phyloP scores from a whole-genome alignment of 2,797 vertebrate species.

The Babyrousa celebensis region DNA sequence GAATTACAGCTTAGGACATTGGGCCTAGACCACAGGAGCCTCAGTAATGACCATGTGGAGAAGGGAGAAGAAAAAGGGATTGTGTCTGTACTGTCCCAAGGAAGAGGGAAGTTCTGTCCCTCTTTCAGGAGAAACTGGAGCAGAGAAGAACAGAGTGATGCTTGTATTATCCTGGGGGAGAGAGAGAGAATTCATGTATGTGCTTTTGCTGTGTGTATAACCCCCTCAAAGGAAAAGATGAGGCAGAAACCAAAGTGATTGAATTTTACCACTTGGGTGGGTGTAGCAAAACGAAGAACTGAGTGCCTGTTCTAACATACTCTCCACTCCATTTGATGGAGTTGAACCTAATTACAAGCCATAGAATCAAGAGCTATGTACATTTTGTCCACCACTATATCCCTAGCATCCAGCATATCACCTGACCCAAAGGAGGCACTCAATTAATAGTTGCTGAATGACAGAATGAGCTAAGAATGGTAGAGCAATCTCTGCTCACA shows the following conservation, averaged over 20 bases:
- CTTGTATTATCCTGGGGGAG: slow-evolving; percentile 26
- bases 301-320: neutral
- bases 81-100: neutral
- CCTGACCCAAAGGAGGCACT: neutral
- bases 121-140: slow-evolving; percentile 36
- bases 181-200: neutral
- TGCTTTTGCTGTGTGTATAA: neutral
- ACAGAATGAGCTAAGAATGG: neutral
- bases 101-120: slow-evolving; percentile 50
- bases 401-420: neutral
- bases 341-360: slow-evolving; percentile 38
- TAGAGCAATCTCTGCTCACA: neutral
- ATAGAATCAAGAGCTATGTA: neutral
- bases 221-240: neutral
- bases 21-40: neutral
- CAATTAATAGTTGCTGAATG: neutral
- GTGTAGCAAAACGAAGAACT: slow-evolving; percentile 17
- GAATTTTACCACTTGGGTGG: slow-evolving; percentile 21
- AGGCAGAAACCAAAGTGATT: slow-evolving; percentile 33
- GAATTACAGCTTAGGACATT: slow-evolving; percentile 61
- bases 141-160: slow-evolving; percentile 36
- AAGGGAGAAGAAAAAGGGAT: slow-evolving; percentile 44
- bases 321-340: neutral
- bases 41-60: neutral
- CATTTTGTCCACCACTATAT: neutral